phyloP scores from a whole-genome alignment of 2,113 vertebrate genomes.

The Aegithalos caudatus region DNA sequence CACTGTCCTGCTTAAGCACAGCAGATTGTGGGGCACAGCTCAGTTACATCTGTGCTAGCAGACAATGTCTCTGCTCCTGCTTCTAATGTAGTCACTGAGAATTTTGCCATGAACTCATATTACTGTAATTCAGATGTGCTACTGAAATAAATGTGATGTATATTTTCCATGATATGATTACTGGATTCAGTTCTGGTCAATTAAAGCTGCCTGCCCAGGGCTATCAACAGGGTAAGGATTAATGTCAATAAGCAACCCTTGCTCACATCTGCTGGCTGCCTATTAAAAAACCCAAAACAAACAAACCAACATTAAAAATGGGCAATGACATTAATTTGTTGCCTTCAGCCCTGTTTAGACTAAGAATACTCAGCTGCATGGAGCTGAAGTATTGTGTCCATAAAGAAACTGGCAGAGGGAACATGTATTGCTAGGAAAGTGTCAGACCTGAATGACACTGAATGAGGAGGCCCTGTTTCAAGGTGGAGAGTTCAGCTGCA shows the following conservation, averaged over 20 bases:
- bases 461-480: background rate
- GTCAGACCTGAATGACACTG: background rate
- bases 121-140: constrained; percentile 29
- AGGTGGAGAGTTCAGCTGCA: background rate
- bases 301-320: background rate
- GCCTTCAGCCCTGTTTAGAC: background rate
- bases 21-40: background rate
- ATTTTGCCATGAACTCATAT: background rate
- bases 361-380: background rate
- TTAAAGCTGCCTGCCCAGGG: constrained; percentile 34
- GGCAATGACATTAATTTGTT: background rate
- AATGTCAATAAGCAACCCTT: constrained; percentile 32
- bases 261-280: constrained; percentile 29
- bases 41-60: background rate
- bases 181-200: constrained; percentile 57
- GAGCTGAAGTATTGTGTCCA: background rate
- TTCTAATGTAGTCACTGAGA: background rate
- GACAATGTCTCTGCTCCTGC: background rate
- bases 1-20: background rate
- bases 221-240: constrained; percentile 49
- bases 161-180: constrained; percentile 55
- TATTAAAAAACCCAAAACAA: background rate
- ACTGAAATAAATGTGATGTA: constrained; percentile 43
- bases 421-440: background rate
- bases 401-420: background rate